phyloP scores from a whole-genome alignment of 2,888 invertebrate genomes.

The Oegoconia quadripuncta region DNA sequence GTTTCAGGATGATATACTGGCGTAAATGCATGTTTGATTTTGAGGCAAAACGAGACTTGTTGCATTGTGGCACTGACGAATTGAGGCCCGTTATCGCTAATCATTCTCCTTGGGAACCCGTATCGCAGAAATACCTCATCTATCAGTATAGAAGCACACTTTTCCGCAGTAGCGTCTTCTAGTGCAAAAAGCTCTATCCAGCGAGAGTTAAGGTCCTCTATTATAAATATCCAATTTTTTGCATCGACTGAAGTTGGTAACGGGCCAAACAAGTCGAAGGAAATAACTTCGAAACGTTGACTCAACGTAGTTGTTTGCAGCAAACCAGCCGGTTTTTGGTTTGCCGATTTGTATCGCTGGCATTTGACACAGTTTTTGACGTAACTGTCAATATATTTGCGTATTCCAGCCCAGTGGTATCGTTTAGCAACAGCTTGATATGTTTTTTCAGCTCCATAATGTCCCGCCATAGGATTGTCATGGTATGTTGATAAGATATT shows the following conservation, averaged over 20 bases:
- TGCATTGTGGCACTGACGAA: no score
- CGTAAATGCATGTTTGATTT: slow-evolving; percentile 19
- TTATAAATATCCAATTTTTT: slow-evolving; percentile 17
- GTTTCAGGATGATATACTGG: slow-evolving; percentile 36
- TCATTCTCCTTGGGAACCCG: slow-evolving; percentile 18
- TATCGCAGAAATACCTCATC: slow-evolving; percentile 18
- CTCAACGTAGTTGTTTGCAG: slow-evolving; percentile 8
- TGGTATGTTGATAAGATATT: slow-evolving; percentile 21
- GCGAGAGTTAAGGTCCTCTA: slow-evolving; percentile 18
- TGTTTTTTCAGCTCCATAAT: slow-evolving; percentile 17
- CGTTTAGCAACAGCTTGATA: slow-evolving; percentile 2
- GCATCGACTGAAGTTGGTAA: slow-evolving; percentile 8
- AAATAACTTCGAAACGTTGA: slow-evolving; percentile 17
- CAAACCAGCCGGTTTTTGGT: slow-evolving; percentile 19
- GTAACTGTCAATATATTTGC: slow-evolving; percentile 1
- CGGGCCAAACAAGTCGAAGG: slow-evolving; percentile 22
- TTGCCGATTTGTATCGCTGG: slow-evolving; percentile 16
- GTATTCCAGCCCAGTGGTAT: slow-evolving; percentile 9
- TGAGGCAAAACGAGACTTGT: slow-evolving; percentile 10
- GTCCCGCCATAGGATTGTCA: slow-evolving; percentile 26
- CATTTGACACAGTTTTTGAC: no score
- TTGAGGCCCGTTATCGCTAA: slow-evolving; percentile 23
- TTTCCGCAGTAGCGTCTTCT: slow-evolving; percentile 15
- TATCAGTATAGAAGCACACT: slow-evolving; percentile 14
- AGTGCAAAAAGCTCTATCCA: slow-evolving; percentile 21